phyloP scores from a whole-genome alignment of 2,113 vertebrate genomes.

The Oxygymnocypris stewartii region DNA sequence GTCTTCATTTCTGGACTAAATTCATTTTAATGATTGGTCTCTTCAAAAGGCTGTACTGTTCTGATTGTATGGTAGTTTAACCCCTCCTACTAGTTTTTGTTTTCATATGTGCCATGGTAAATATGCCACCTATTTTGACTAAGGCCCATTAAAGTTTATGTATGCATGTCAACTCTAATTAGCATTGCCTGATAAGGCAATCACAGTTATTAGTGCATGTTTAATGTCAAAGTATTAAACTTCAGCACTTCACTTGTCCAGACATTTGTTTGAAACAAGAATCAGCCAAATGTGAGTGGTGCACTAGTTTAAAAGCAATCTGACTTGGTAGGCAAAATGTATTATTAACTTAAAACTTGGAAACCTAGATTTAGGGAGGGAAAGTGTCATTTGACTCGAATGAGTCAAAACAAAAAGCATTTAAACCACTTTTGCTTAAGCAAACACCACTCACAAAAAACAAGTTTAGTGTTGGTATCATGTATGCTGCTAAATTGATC shows the following conservation, averaged over 20 bases:
- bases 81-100: too few relatives aligned
- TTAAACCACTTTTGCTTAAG: not conserved
- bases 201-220: not conserved
- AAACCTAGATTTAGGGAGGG: too few relatives aligned
- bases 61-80: not conserved
- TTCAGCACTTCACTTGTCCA: not conserved
- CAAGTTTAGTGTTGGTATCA: not conserved
- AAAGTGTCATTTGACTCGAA: too few relatives aligned
- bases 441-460: not conserved
- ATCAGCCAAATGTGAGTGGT: not conserved
- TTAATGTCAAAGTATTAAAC: not conserved
- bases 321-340: not conserved
- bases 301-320: not conserved
- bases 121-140: not conserved
- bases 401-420: not conserved
- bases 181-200: not conserved
- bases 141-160: not conserved
- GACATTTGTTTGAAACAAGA: not conserved
- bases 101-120: not conserved
- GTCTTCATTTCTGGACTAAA: too few relatives aligned
- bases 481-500: not conserved
- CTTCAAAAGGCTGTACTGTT: not conserved
- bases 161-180: not conserved
- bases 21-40: not conserved
- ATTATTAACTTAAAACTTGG: not conserved